phyloP scores from a whole-genome alignment of 2,888 invertebrate genomes.

The Leuctra nigra region DNA sequence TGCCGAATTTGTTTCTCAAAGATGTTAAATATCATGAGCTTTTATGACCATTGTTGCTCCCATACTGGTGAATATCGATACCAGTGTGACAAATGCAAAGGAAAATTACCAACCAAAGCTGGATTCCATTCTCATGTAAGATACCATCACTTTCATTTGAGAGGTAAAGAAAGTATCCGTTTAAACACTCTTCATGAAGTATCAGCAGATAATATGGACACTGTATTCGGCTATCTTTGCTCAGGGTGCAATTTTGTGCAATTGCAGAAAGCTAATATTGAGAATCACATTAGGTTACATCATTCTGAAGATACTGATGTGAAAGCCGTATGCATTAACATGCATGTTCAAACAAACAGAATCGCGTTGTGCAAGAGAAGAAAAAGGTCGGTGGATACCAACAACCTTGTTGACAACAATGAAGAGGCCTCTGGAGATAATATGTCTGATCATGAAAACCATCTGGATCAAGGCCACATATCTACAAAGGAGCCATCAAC shows the following conservation, averaged over 20 bases:
- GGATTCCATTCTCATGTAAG: slow-evolving; percentile 27
- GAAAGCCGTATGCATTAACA: slow-evolving; percentile 41
- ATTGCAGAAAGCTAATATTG: slow-evolving; percentile 51
- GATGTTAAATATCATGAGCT: slow-evolving; percentile 34
- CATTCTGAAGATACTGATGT: slow-evolving; percentile 42
- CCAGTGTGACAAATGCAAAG: slow-evolving; percentile 54
- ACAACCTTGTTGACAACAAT: too few species aligned
- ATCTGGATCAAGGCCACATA: too few species aligned
- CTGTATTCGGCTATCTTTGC: slow-evolving; percentile 56
- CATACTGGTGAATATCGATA: slow-evolving; percentile 76
- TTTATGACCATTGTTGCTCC: slow-evolving; percentile 64
- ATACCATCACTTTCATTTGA: slow-evolving; percentile 20
- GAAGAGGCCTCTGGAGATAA: too few species aligned
- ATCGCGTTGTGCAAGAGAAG: not conserved
- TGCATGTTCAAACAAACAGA: slow-evolving; percentile 33
- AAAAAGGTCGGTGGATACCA: not conserved
- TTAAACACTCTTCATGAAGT: slow-evolving; percentile 31
- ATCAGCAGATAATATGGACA: slow-evolving; percentile 33
- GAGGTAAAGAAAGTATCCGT: not conserved
- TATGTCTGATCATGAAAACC: too few species aligned
- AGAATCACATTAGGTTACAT: slow-evolving; percentile 54
- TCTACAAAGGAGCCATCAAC: not conserved
- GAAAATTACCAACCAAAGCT: slow-evolving; percentile 22
- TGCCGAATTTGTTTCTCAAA: slow-evolving; percentile 27
- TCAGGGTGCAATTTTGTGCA: slow-evolving; percentile 68